A percentile compares a stretch with the other conserved stretches of the same genome.
phyloP scores from a whole-genome alignment of 2,888 invertebrate genomes.

The Limnephilus lunatus region DNA sequence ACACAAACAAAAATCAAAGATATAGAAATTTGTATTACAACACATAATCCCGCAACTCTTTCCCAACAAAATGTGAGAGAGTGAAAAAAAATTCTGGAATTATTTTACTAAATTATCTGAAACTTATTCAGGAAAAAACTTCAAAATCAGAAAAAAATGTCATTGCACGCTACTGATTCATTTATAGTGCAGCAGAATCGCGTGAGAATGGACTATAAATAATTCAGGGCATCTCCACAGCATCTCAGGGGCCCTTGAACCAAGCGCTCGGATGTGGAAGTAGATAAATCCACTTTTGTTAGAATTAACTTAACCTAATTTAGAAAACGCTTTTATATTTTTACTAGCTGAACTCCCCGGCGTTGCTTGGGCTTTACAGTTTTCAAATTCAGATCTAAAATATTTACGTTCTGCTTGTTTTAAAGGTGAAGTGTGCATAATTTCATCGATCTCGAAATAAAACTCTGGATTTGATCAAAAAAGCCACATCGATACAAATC shows the following conservation, averaged over 20 bases:
- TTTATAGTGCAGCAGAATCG: slow-evolving; percentile 10
- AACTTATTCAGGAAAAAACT: neutral
- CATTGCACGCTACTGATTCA: slow-evolving; percentile 3
- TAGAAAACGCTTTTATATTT: neutral
- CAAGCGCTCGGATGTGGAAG: neutral
- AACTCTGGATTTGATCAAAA: too few relatives aligned
- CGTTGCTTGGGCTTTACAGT: too few relatives aligned
- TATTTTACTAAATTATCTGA: neutral
- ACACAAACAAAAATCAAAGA: too few relatives aligned
- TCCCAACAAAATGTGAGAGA: too few relatives aligned
- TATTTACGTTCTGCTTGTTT: too few relatives aligned
- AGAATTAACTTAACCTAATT: neutral
- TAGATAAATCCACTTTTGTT: slow-evolving; percentile 8
- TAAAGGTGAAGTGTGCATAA: too few relatives aligned
- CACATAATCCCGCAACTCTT: too few relatives aligned
- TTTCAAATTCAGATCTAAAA: too few relatives aligned
- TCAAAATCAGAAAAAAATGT: neutral
- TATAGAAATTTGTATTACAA: too few relatives aligned
- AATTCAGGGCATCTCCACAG: slow-evolving; percentile 16
- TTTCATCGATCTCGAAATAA: too few relatives aligned
- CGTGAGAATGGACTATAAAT: slow-evolving; percentile 7
- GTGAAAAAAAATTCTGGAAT: too few relatives aligned
- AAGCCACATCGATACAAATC: too few relatives aligned
- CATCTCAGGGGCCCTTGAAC: slow-evolving; percentile 6
- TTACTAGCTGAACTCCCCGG: neutral